Percentiles rank a stretch among this genome's conserved stretches.
These are phyloP conservation scores for Hephaestus fuliginosus DNA, from an alignment of 2,797 vertebrate species.

Conservation along the genomic window DNA sequence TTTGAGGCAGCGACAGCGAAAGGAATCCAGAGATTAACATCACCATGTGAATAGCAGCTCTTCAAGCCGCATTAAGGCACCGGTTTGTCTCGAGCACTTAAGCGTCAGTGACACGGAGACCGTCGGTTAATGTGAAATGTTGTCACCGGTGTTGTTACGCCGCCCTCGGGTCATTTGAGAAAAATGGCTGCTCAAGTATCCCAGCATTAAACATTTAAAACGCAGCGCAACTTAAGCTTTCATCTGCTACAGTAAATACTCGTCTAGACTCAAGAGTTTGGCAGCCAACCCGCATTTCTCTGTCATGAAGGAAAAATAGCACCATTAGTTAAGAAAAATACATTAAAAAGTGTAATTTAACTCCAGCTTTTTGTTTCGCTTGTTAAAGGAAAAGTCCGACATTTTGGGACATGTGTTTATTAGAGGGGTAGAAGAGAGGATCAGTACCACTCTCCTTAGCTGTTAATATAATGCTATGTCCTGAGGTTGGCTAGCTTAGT, in stretches of 20 bases:
- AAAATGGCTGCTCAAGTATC: neutral
- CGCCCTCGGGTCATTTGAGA: neutral
- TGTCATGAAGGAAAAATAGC: neutral
- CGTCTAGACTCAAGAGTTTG: neutral
- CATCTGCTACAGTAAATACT: neutral
- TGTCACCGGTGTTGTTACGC: neutral
- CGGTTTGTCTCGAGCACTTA: conserved; percentile 29
- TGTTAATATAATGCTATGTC: neutral
- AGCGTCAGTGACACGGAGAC: conserved; percentile 11
- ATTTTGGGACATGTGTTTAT: neutral
- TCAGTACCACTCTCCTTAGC: neutral
- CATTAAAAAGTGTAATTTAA: no score
- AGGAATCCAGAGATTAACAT: conserved; percentile 55
- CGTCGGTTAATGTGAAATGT: conserved; percentile 5
- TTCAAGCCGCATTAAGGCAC: conserved; percentile 26
- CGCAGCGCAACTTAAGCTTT: conserved; percentile 5
- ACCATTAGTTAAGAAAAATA: neutral
- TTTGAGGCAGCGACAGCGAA: conserved; percentile 55
- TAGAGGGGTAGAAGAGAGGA: neutral
- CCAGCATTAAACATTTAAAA: conserved; percentile 2
- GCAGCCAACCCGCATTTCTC: neutral
- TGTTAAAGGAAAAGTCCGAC: neutral
- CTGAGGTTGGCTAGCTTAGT: neutral
- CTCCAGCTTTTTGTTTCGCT: no score
- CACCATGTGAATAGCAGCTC: conserved; percentile 23